phyloP scores from a whole-genome alignment of 2,888 invertebrate genomes.

The Ochlodes sylvanus region DNA sequence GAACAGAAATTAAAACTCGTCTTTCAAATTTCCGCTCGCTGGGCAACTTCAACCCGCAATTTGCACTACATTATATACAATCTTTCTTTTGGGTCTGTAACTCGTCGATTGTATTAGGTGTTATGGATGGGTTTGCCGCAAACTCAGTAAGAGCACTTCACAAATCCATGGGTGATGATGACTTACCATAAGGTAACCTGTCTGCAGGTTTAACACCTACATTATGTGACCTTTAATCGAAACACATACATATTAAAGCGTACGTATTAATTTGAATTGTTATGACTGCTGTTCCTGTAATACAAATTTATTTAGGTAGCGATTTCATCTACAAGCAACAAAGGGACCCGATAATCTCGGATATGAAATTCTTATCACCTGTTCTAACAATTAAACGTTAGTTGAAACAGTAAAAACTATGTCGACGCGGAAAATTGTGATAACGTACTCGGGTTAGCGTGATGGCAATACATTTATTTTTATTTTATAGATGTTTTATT shows the following conservation, averaged over 20 bases:
- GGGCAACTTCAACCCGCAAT: too few relatives aligned
- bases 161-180: too few relatives aligned
- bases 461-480: constrained; percentile 7
- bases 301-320: neutral
- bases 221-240: neutral
- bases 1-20: too few relatives aligned
- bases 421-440: constrained; percentile 28
- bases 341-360: constrained; percentile 6
- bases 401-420: constrained; percentile 22
- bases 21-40: too few relatives aligned
- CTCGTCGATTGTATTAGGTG: too few relatives aligned
- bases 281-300: neutral
- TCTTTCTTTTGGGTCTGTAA: too few relatives aligned
- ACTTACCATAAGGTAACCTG: too few relatives aligned
- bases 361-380: constrained; percentile 24
- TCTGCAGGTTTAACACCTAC: too few relatives aligned
- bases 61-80: too few relatives aligned
- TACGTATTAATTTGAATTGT: neutral
- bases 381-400: constrained; percentile 31
- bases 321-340: constrained; percentile 15
- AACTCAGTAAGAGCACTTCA: too few relatives aligned
- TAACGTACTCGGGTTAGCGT: constrained; percentile 26
- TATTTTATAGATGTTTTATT: neutral
- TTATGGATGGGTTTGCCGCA: too few relatives aligned
- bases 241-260: neutral